phyloP scores from a whole-genome alignment of 2,797 vertebrate genomes.

The Tarsius wallacei region DNA sequence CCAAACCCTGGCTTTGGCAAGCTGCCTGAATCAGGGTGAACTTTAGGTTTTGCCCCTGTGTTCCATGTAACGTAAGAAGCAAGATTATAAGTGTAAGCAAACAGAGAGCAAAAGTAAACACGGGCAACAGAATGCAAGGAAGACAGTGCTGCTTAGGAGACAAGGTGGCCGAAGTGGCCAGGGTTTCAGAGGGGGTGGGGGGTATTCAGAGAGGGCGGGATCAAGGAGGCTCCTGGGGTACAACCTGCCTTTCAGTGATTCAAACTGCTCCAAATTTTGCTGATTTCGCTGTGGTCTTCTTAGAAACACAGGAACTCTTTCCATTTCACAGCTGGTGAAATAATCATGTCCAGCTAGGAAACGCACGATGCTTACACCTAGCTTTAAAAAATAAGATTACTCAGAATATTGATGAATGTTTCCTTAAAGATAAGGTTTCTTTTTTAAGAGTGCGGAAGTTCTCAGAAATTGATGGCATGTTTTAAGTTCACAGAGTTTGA shows the following conservation, averaged over 20 bases:
- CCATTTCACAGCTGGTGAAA: slow-evolving; percentile 53
- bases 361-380: slow-evolving; percentile 11
- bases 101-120: slow-evolving; percentile 80
- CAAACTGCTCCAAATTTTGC: not conserved
- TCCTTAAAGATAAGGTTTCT: slow-evolving; percentile 76
- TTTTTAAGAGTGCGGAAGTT: slow-evolving; percentile 63
- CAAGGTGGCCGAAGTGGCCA: not conserved
- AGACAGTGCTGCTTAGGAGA: not conserved
- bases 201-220: not conserved
- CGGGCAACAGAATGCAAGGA: not conserved
- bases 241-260: not conserved
- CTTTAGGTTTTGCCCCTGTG: slow-evolving; percentile 78
- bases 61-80: slow-evolving; percentile 82
- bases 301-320: slow-evolving; percentile 13
- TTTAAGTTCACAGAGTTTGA: slow-evolving; percentile 66
- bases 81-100: slow-evolving; percentile 84
- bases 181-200: not conserved
- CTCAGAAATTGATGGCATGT: slow-evolving; percentile 59
- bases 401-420: slow-evolving; percentile 64
- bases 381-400: slow-evolving; percentile 46
- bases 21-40: slow-evolving; percentile 72
- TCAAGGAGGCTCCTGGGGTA: not conserved
- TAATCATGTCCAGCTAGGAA: slow-evolving; percentile 34
- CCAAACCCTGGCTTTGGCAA: slow-evolving; percentile 45
- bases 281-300: not conserved